These are phyloP conservation scores for Corythucha ciliata DNA, from an alignment of 2,888 invertebrate genomes.

Conservation along the genomic window DNA sequence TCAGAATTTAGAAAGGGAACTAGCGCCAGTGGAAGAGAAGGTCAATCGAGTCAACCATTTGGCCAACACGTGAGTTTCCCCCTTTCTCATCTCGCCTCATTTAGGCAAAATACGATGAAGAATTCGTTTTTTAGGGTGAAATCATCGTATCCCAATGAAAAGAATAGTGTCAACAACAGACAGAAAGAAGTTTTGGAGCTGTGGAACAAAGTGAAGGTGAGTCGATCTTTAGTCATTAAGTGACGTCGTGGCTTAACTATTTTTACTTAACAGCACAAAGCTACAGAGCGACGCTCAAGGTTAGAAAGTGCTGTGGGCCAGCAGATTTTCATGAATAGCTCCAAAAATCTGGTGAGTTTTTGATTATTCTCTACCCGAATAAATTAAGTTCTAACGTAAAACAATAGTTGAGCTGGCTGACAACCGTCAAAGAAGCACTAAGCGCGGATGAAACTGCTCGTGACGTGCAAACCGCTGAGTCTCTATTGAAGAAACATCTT, in stretches of 20 bases:
- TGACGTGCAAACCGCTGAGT: constrained; percentile 88
- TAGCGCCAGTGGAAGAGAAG: constrained; percentile 90
- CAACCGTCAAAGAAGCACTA: constrained; percentile 66
- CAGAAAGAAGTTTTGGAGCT: constrained; percentile 76
- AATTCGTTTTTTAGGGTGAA: constrained; percentile 68
- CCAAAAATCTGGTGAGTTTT: constrained; percentile 52
- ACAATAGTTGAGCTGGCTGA: constrained; percentile 66
- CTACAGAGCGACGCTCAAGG: constrained; percentile 68
- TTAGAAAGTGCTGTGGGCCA: constrained; percentile 92
- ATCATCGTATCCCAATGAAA: constrained; percentile 83
- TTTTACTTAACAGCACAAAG: constrained; percentile 54
- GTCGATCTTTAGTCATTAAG: not conserved
- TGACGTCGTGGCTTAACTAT: constrained; percentile 3
- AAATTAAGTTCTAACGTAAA: not conserved
- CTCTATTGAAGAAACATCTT: constrained; percentile 76
- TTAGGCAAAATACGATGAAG: constrained; percentile 21
- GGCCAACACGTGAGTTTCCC: constrained; percentile 62
- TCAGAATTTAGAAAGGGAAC: constrained; percentile 85
- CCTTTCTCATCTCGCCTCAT: not conserved
- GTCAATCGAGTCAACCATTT: constrained; percentile 77
- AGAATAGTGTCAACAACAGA: constrained; percentile 69
- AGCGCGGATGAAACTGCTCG: constrained; percentile 69
- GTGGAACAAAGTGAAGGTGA: constrained; percentile 69
- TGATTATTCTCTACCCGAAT: constrained; percentile 1
- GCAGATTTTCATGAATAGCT: constrained; percentile 83